Percentiles rank a stretch among this genome's conserved stretches.
phyloP scores from a whole-genome alignment of 2,113 vertebrate species.

The Apteryx owenii region DNA sequence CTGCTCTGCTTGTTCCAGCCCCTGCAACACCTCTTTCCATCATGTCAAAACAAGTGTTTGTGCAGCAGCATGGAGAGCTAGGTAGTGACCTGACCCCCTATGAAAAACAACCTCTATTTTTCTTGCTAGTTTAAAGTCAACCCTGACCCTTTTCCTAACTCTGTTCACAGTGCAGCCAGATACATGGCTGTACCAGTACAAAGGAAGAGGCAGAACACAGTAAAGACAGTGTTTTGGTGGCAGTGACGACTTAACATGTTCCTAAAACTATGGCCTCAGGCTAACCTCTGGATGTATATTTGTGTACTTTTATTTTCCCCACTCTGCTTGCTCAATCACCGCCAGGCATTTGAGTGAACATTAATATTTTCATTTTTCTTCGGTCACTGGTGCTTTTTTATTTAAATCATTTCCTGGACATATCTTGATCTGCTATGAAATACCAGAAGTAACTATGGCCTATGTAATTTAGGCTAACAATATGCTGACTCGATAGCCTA shows the following conservation, averaged over 20 bases:
- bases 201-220: not conserved
- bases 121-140: not conserved
- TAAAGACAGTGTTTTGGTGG: not conserved
- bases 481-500: slow-evolving; percentile 16
- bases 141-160: not conserved
- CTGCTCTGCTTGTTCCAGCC: not conserved
- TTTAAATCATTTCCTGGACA: slow-evolving; percentile 27
- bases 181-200: not conserved
- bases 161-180: not conserved
- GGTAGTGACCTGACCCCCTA: not conserved
- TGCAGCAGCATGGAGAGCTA: not conserved
- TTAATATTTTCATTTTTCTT: not conserved
- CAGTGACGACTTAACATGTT: not conserved
- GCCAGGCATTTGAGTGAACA: not conserved
- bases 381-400: not conserved
- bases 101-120: not conserved
- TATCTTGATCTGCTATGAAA: not conserved
- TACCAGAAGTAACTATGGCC: slow-evolving; percentile 19
- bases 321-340: not conserved
- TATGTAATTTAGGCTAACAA: not conserved
- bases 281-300: not conserved
- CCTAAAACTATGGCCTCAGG: not conserved
- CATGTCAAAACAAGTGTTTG: not conserved
- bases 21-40: not conserved
- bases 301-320: not conserved